phyloP scores from a whole-genome alignment of 1,140 invertebrate genomes.

The Listronotus oregonensis region DNA sequence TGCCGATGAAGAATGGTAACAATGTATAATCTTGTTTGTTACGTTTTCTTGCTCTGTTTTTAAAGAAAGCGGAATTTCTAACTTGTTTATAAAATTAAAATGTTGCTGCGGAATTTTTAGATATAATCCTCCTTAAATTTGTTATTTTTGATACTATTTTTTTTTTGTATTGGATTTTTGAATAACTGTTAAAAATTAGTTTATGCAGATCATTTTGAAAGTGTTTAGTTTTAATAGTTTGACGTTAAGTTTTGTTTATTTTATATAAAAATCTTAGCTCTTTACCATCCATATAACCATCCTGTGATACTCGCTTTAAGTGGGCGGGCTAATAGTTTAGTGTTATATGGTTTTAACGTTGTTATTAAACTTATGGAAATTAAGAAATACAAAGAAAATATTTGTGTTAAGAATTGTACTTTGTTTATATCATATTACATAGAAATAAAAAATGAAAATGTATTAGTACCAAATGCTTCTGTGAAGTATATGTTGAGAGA shows the following conservation, averaged over 20 bases:
- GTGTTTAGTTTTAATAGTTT: neutral
- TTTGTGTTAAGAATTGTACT: constrained; percentile 7
- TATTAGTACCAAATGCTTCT: neutral
- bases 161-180: neutral
- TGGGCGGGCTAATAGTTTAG: constrained; percentile 14
- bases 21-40: neutral
- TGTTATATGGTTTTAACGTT: constrained; percentile 26
- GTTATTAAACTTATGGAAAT: neutral
- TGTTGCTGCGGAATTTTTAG: neutral
- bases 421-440: constrained; percentile 5
- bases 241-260: constrained; percentile 14
- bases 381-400: neutral
- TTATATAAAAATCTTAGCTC: neutral
- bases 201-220: neutral
- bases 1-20: constrained; percentile 48
- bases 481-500: too few relatives aligned
- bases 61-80: neutral
- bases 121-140: neutral
- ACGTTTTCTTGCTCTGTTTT: neutral
- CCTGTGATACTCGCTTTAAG: constrained; percentile 32
- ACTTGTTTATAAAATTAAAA: neutral
- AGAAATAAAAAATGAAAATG: neutral
- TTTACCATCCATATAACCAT: constrained; percentile 36
- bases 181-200: too few relatives aligned
- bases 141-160: constrained; percentile 11